These are phyloP conservation scores for Synchiropus splendidus DNA, from an alignment of 2,113 vertebrate genomes.

Conservation along the genomic window DNA sequence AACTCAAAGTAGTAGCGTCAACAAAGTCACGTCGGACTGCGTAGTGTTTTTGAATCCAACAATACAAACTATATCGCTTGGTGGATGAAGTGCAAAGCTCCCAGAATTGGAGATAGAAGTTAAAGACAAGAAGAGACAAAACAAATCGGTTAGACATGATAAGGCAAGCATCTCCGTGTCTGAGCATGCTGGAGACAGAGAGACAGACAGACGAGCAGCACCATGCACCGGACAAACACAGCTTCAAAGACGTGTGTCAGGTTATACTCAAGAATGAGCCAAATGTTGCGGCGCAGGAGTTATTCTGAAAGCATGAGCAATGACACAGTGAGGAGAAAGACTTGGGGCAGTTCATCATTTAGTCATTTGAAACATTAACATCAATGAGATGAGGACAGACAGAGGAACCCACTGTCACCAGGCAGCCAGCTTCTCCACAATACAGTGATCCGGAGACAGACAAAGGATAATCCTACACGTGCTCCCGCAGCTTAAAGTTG, in stretches of 20 bases:
- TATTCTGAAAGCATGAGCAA: conserved; percentile 22
- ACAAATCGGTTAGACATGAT: conserved; percentile 63
- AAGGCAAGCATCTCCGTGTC: conserved; percentile 48
- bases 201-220: conserved; percentile 19
- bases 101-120: conserved; percentile 62
- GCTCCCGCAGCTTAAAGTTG: conserved; percentile 43
- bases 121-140: conserved; percentile 61
- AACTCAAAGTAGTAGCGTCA: conserved; percentile 49
- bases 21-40: conserved; percentile 25
- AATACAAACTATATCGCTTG: conserved; percentile 18
- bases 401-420: conserved; percentile 7
- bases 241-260: conserved; percentile 22
- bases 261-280: neutral
- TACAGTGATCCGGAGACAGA: conserved; percentile 18
- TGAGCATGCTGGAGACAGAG: conserved; percentile 45
- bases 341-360: conserved; percentile 11
- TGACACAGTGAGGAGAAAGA: conserved; percentile 27
- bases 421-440: conserved; percentile 25
- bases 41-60: conserved; percentile 25
- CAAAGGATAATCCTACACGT: conserved; percentile 43
- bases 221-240: conserved; percentile 35
- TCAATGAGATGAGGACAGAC: too few relatives aligned
- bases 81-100: conserved; percentile 1
- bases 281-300: conserved; percentile 22
- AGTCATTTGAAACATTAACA: conserved; percentile 15